These are phyloP conservation scores for Podarcis raffonei DNA, from an alignment of 2,113 vertebrate species.

Conservation along the genomic window DNA sequence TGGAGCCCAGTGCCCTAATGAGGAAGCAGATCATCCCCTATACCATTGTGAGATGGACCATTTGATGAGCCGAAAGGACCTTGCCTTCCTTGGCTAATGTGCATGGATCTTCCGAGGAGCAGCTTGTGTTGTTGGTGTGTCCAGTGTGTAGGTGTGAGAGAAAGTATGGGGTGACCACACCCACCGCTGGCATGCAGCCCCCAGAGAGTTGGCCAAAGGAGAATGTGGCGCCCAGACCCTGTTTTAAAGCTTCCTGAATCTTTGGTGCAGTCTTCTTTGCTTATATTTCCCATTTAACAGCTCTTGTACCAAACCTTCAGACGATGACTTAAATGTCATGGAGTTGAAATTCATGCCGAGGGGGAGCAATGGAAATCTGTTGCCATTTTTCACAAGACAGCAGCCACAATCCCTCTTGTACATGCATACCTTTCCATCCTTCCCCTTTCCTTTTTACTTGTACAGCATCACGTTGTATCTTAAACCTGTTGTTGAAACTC, in stretches of 20 bases:
- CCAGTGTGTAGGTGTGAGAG: too few relatives aligned
- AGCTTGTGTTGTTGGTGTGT: too few relatives aligned
- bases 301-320: neutral
- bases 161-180: too few relatives aligned
- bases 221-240: too few relatives aligned
- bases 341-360: neutral
- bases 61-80: neutral
- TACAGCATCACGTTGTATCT: neutral
- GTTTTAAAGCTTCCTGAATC: neutral
- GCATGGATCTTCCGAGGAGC: too few relatives aligned
- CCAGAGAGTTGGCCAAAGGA: too few relatives aligned
- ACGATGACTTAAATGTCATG: neutral
- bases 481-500: neutral
- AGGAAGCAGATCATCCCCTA: too few relatives aligned
- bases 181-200: too few relatives aligned
- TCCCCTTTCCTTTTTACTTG: too few relatives aligned
- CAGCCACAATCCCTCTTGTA: neutral
- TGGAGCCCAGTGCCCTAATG: too few relatives aligned
- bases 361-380: neutral
- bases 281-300: neutral
- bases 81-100: neutral
- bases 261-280: neutral
- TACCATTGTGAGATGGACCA: neutral
- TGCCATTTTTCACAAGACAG: neutral
- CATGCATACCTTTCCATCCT: neutral